A percentile compares a stretch with the other conserved stretches of the same genome.
Conservation (phyloP, 2,888 invertebrate species). For the Ametastegia equiseti region DNA sequence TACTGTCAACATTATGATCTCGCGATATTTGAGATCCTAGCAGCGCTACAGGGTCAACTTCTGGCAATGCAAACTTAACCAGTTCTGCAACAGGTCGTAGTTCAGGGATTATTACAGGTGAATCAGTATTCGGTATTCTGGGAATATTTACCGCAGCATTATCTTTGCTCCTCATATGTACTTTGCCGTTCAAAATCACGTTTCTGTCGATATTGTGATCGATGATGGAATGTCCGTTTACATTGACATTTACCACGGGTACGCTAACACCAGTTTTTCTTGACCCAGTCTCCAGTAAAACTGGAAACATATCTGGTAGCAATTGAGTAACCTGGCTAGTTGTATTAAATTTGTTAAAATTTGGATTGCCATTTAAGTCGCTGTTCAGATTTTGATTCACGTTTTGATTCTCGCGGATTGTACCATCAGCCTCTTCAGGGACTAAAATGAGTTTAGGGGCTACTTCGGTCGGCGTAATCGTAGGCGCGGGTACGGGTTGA, state of each 20-base stretch:
- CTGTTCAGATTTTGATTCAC: constrained; percentile 11
- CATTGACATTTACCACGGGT: not conserved
- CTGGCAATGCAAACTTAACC: not conserved
- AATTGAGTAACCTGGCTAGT: not conserved
- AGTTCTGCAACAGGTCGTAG: not conserved
- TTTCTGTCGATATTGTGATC: not conserved
- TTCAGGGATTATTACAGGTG: constrained; percentile 11
- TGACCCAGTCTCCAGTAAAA: not conserved
- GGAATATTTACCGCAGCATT: not conserved
- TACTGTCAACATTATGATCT: constrained; percentile 16
- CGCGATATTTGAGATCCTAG: not conserved
- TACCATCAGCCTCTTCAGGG: not conserved
- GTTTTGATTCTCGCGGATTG: not conserved
- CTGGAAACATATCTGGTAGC: not conserved
- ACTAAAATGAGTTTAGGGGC: not conserved
- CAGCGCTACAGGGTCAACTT: not conserved
- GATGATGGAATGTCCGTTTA: not conserved
- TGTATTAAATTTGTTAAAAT: not conserved
- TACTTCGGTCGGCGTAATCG: not conserved
- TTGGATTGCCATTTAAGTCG: not conserved
- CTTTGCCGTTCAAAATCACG: not conserved
- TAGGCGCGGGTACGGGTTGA: not conserved
- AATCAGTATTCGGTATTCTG: not conserved
- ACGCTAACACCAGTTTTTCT: not conserved
- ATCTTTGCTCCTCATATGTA: not conserved